Percentiles rank a stretch among this genome's conserved stretches.
phyloP scores from a whole-genome alignment of 2,888 invertebrate species.

The Perdita meconis region DNA sequence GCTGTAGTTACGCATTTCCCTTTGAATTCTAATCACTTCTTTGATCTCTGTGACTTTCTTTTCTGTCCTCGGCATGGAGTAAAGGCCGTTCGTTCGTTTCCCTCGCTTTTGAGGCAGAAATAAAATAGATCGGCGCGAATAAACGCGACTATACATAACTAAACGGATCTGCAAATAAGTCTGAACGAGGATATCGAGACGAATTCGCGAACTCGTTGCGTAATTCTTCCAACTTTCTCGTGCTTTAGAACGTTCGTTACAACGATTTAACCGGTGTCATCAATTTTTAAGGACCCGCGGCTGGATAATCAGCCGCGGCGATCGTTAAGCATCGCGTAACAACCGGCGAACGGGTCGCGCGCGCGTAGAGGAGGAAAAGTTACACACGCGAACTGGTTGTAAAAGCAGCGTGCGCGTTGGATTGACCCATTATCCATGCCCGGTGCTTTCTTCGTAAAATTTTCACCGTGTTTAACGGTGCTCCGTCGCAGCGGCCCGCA shows the following conservation, averaged over 20 bases:
- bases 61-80: too few species aligned
- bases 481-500: slow-evolving; percentile 36
- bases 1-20: too few species aligned
- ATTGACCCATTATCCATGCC: slow-evolving; percentile 53
- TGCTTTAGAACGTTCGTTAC: not conserved
- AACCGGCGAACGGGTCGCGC: slow-evolving; percentile 14
- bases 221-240: not conserved
- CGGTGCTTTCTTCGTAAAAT: slow-evolving; percentile 54
- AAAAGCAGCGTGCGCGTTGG: slow-evolving; percentile 38
- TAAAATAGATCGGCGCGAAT: too few species aligned
- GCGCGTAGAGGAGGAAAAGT: slow-evolving; percentile 39
- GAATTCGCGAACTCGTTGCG: not conserved
- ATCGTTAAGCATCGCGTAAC: slow-evolving; percentile 26
- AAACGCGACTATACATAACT: too few species aligned
- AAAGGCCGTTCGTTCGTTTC: too few species aligned
- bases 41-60: too few species aligned
- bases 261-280: not conserved
- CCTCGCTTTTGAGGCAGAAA: too few species aligned
- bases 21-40: not conserved
- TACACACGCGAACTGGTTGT: slow-evolving; percentile 46
- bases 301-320: slow-evolving; percentile 10
- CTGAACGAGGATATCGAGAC: too few species aligned
- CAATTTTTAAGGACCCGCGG: slow-evolving; percentile 14
- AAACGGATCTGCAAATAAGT: not conserved
- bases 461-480: slow-evolving; percentile 63